A percentile compares a stretch with the other conserved stretches of the same genome.
Evolutionary conservation across 2,113 vertebrate genomes (phyloP).

Genomic region (Chrysemys picta): DNA sequence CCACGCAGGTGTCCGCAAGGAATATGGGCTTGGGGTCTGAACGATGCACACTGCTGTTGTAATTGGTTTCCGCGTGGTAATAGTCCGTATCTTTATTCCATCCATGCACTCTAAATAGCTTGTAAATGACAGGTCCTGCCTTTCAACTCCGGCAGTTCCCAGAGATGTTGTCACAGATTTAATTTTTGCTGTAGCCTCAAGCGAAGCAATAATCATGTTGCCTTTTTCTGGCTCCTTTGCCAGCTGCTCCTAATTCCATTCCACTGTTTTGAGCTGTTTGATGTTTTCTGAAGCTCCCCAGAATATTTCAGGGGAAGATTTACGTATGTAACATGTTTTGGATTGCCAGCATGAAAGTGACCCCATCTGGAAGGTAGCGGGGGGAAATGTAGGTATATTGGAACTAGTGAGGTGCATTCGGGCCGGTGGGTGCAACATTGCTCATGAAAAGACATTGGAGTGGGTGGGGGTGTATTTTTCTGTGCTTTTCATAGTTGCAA

Average conservation of each 20-base stretch:
- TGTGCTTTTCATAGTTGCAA: neutral
- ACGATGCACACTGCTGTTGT: fast-evolving
- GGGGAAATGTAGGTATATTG: neutral
- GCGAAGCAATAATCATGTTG: slow-evolving; percentile 42
- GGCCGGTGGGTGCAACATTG: neutral
- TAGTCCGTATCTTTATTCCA: neutral
- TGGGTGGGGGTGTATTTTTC: neutral
- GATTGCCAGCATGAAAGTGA: no score
- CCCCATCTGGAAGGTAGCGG: fast-evolving
- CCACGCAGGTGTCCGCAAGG: slow-evolving; percentile 3
- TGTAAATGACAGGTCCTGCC: slow-evolving; percentile 31
- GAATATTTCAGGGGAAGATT: neutral
- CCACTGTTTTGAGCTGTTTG: neutral
- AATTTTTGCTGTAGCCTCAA: slow-evolving; percentile 60
- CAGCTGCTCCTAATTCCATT: neutral
- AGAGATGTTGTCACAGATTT: slow-evolving; percentile 32
- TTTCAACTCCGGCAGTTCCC: slow-evolving; percentile 39
- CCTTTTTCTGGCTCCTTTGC: slow-evolving; percentile 34
- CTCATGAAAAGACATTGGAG: neutral
- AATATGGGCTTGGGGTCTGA: neutral
- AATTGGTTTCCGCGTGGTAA: slow-evolving; percentile 31
- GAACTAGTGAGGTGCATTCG: neutral
- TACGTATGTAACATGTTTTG: neutral
- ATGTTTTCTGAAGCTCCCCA: neutral
- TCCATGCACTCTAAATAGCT: slow-evolving; percentile 20